Evolutionary conservation across 2,888 invertebrate species (phyloP).

Genomic region (Blastobasis lacticolella): DNA sequence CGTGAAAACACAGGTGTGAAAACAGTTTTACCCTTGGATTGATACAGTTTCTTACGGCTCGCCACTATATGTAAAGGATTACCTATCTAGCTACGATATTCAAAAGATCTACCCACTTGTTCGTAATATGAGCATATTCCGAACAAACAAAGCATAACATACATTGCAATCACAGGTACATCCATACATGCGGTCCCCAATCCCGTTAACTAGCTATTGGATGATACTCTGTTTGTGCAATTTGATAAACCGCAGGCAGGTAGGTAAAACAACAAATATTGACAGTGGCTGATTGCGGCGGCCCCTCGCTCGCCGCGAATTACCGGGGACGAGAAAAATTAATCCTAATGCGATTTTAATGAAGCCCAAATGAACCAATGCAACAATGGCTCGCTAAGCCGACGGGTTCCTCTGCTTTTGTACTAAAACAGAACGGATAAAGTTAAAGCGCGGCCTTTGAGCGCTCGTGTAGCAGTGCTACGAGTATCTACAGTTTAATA

Average conservation of each 20-base stretch:
- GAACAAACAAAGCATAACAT: too few relatives aligned
- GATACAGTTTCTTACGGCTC: too few relatives aligned
- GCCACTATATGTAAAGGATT: too few relatives aligned
- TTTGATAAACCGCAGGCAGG: conserved; percentile 38
- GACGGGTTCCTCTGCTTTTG: conserved; percentile 49
- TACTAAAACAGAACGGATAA: conserved; percentile 26
- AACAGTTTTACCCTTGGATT: too few relatives aligned
- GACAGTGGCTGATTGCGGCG: conserved; percentile 68
- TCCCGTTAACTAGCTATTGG: not conserved
- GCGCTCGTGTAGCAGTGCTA: too few relatives aligned
- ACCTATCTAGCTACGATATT: too few relatives aligned
- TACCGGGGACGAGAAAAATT: conserved; percentile 72
- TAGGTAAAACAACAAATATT: conserved; percentile 70
- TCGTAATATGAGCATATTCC: too few relatives aligned
- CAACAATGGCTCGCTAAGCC: conserved; percentile 68
- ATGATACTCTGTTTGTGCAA: conserved; percentile 13
- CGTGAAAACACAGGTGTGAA: too few relatives aligned
- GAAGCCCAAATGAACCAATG: conserved; percentile 70
- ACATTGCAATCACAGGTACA: too few relatives aligned
- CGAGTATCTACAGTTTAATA: not conserved
- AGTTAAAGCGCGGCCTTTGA: too few relatives aligned
- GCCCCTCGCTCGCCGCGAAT: conserved; percentile 68
- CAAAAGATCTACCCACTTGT: too few relatives aligned
- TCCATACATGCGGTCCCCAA: too few relatives aligned
- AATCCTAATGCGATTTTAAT: conserved; percentile 75